Percentiles rank a stretch among this genome's conserved stretches.
phyloP scores from a whole-genome alignment of 1,140 invertebrate species.

The Gonioctena quinquepunctata region DNA sequence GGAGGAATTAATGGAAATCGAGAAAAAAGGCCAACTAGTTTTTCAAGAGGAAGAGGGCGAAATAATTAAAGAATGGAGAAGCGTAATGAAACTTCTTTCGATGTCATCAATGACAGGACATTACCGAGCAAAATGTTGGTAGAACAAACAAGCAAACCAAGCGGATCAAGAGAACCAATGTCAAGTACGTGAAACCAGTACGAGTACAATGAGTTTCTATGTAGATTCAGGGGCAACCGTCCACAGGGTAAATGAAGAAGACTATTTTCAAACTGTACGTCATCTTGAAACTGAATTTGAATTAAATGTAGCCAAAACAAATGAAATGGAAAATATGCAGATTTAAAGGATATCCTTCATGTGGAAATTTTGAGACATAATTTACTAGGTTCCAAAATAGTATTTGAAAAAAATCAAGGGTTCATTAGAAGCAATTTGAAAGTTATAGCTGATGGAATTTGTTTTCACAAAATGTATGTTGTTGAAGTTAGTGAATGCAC shows the following conservation, averaged over 20 bases:
- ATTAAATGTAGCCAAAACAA: neutral
- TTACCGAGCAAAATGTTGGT: neutral
- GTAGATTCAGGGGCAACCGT: neutral
- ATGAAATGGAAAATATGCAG: neutral
- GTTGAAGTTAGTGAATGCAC: too few relatives aligned
- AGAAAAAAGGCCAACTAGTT: neutral
- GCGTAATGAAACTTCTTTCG: neutral
- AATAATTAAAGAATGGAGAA: too few relatives aligned
- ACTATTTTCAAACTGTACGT: neutral
- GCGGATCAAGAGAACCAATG: neutral
- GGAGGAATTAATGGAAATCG: neutral
- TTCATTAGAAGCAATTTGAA: too few relatives aligned
- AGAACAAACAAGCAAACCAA: neutral
- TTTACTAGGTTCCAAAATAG: too few relatives aligned
- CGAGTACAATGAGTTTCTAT: neutral
- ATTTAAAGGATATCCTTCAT: neutral
- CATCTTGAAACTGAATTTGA: neutral
- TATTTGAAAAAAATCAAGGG: too few relatives aligned
- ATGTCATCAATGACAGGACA: too few relatives aligned
- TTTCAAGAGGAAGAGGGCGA: neutral
- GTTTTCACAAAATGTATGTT: too few relatives aligned
- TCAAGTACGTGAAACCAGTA: neutral
- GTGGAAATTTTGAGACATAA: neutral
- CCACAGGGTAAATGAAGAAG: too few relatives aligned
- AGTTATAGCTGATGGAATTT: too few relatives aligned